Evolutionary conservation across 2,113 vertebrate species (phyloP).

Genomic region (Callionymus lyra): DNA sequence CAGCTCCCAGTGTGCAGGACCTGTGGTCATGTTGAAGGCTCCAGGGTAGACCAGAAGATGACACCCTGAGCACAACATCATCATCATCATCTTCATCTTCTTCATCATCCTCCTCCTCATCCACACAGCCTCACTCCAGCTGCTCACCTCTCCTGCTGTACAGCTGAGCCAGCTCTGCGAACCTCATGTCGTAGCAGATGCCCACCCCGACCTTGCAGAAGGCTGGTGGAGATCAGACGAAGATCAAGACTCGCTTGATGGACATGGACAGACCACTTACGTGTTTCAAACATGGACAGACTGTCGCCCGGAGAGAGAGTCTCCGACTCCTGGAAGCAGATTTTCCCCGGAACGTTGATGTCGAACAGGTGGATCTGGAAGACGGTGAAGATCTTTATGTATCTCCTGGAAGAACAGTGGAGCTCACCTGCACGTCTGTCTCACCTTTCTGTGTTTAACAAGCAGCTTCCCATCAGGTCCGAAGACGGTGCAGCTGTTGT

Average conservation of each 20-base stretch:
- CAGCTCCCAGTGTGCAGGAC: constrained; percentile 94
- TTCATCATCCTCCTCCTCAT: neutral
- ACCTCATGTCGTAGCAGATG: constrained; percentile 95
- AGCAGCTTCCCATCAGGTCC: constrained; percentile 82
- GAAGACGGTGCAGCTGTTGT: constrained; percentile 87
- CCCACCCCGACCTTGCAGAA: constrained; percentile 93
- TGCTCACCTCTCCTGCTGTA: constrained; percentile 82
- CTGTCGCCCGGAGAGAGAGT: constrained; percentile 79
- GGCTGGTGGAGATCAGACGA: constrained; percentile 58
- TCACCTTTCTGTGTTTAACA: constrained; percentile 88
- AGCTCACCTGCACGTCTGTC: neutral
- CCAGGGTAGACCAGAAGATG: constrained; percentile 91
- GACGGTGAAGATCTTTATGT: neutral
- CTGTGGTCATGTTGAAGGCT: constrained; percentile 96
- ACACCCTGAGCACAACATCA: constrained; percentile 66
- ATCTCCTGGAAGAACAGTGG: neutral
- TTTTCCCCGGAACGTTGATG: constrained; percentile 90
- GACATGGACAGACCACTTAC: constrained; percentile 63
- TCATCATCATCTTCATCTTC: no score
- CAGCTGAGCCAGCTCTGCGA: constrained; percentile 91
- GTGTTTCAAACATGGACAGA: constrained; percentile 84
- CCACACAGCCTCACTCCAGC: neutral
- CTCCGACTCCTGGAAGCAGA: constrained; percentile 92
- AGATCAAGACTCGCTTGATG: accelerated
- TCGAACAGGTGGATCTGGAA: constrained; percentile 92